Evolutionary conservation across 1,140 invertebrate genomes (phyloP).

Genomic region (Drosophila busckii): DNA sequence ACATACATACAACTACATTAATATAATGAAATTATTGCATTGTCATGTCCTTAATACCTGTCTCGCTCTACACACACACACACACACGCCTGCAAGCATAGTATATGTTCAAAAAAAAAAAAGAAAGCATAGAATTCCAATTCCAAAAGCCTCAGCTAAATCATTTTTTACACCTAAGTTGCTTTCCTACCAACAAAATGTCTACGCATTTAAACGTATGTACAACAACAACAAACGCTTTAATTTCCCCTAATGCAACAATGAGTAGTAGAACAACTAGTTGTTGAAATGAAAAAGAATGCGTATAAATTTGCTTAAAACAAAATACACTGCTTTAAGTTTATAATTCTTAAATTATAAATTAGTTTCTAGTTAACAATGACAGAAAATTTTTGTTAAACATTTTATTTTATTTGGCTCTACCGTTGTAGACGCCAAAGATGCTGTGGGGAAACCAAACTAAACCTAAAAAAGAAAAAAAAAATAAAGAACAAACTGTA

Average conservation of each 20-base stretch:
- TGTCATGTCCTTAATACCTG: not conserved
- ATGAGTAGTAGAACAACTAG: not conserved
- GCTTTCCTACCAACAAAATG: not conserved
- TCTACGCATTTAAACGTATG: slow-evolving; percentile 9
- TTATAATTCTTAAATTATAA: slow-evolving; percentile 67
- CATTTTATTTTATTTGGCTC: no score
- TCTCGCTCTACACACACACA: not conserved
- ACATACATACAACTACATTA: no score
- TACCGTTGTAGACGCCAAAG: no score
- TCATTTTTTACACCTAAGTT: slow-evolving; percentile 8
- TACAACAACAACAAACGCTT: not conserved
- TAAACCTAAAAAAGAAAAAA: no score
- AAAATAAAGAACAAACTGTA: no score
- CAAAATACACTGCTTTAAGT: slow-evolving; percentile 61
- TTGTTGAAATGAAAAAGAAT: slow-evolving; percentile 16
- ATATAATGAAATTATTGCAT: no score
- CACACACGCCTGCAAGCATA: not conserved
- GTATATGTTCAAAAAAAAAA: no score
- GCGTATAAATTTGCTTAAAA: slow-evolving; percentile 24
- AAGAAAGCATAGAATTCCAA: slow-evolving; percentile 7
- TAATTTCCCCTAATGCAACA: not conserved
- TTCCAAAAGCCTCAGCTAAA: not conserved
- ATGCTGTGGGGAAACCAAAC: no score
- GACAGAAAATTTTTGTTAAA: slow-evolving; percentile 46
- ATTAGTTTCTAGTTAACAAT: slow-evolving; percentile 51